phyloP scores from a whole-genome alignment of 2,888 invertebrate species.

The Cataglyphis rosenhaueri region DNA sequence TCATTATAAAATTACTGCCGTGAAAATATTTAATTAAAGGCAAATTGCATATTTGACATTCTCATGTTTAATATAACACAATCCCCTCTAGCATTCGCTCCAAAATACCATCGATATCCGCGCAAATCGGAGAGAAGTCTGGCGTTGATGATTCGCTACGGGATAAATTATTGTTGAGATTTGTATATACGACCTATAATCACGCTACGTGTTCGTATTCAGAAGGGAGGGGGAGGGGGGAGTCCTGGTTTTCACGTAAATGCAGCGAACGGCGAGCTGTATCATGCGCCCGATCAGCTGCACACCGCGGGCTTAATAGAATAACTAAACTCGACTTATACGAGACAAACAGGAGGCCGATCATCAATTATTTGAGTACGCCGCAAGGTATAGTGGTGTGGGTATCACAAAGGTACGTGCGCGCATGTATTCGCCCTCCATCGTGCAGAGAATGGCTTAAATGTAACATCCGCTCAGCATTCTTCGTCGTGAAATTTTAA shows the following conservation, averaged over 20 bases:
- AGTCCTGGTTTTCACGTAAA: constrained; percentile 27
- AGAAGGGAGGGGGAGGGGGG: too few species aligned
- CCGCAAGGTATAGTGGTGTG: constrained; percentile 5
- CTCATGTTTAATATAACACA: constrained; percentile 45
- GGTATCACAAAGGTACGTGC: constrained; percentile 14
- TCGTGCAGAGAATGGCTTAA: constrained; percentile 17
- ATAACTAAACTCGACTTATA: constrained; percentile 78
- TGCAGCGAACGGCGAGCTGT: constrained; percentile 28
- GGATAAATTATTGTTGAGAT: constrained; percentile 51
- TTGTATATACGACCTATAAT: constrained; percentile 40
- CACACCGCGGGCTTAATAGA: constrained; percentile 75
- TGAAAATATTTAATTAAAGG: constrained; percentile 39
- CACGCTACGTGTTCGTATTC: constrained; percentile 24
- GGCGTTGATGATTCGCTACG: constrained; percentile 40
- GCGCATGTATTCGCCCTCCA: neutral
- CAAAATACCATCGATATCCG: constrained; percentile 43
- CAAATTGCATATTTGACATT: constrained; percentile 33
- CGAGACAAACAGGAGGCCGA: constrained; percentile 69
- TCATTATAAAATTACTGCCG: constrained; percentile 18
- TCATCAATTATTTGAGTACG: constrained; percentile 73
- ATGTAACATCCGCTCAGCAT: constrained; percentile 19
- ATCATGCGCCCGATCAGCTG: constrained; percentile 37
- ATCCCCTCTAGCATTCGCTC: constrained; percentile 9
- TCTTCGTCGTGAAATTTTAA: constrained; percentile 66
- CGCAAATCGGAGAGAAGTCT: neutral